Evolutionary conservation across 2,797 vertebrate species (phyloP).

Genomic region (Schizopygopsis pylzovi): DNA sequence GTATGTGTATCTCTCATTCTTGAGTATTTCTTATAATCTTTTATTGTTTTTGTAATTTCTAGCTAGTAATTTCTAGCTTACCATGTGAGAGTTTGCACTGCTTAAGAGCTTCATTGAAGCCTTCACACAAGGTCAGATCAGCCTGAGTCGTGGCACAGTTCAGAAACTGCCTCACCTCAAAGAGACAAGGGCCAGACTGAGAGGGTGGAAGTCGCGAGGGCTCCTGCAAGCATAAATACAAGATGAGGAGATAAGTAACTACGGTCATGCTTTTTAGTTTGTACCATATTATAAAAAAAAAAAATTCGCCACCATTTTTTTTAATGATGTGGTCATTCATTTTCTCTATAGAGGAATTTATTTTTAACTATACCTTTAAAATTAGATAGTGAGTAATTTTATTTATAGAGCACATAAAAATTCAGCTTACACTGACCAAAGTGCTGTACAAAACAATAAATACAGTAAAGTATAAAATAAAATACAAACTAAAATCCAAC

Average conservation of each 20-base stretch:
- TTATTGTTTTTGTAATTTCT: too few relatives aligned
- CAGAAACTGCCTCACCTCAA: slow-evolving; percentile 92
- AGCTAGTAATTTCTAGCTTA: slow-evolving; percentile 67
- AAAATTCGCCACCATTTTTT: too few relatives aligned
- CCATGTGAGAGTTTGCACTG: slow-evolving; percentile 89
- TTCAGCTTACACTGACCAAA: too few relatives aligned
- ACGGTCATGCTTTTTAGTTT: not conserved
- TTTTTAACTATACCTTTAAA: not conserved
- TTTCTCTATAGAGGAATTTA: not conserved
- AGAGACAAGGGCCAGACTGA: slow-evolving; percentile 84
- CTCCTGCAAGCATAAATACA: slow-evolving; percentile 68
- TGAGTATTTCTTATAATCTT: not conserved
- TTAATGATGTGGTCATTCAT: not conserved
- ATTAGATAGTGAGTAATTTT: not conserved
- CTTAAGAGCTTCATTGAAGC: slow-evolving; percentile 91
- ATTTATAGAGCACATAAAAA: too few relatives aligned
- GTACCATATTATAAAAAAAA: not conserved
- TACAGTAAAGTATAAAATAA: too few relatives aligned
- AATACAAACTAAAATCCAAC: too few relatives aligned
- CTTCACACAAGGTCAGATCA: slow-evolving; percentile 90
- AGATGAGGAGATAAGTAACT: not conserved
- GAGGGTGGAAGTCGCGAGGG: slow-evolving; percentile 61
- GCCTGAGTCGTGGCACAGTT: slow-evolving; percentile 88
- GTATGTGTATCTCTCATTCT: not conserved
- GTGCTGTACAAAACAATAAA: too few relatives aligned